These are phyloP conservation scores for Bryconaethiops microstoma DNA, from an alignment of 2,797 vertebrate genomes.

Conservation along the genomic window DNA sequence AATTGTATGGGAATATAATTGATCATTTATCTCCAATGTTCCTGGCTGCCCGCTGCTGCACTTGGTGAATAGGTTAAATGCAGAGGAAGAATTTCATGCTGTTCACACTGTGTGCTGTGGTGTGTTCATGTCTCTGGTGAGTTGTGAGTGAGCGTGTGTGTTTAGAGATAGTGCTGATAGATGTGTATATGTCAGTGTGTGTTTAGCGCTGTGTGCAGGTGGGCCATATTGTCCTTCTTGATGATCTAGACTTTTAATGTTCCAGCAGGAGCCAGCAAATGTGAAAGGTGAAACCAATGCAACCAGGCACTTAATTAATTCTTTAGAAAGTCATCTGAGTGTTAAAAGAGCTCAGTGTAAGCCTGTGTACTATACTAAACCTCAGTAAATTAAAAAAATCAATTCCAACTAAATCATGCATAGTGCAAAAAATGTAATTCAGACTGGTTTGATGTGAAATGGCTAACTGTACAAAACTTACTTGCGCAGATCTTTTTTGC, in stretches of 20 bases:
- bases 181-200: slow-evolving; percentile 44
- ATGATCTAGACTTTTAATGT: slow-evolving; percentile 13
- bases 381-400: neutral
- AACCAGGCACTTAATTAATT: slow-evolving; percentile 49
- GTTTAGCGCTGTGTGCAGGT: slow-evolving; percentile 22
- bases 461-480: no score
- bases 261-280: slow-evolving; percentile 18
- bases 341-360: slow-evolving; percentile 3
- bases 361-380: neutral
- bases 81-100: no score
- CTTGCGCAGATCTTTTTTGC: no score
- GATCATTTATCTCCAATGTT: no score
- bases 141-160: slow-evolving; percentile 36
- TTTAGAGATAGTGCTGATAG: slow-evolving; percentile 28
- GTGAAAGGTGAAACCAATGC: slow-evolving; percentile 47
- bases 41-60: no score
- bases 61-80: no score
- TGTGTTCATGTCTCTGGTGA: neutral
- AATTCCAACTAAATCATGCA: no score
- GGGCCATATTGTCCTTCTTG: neutral
- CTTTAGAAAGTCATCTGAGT: slow-evolving; percentile 48
- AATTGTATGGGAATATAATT: no score
- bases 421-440: no score
- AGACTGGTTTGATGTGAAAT: no score
- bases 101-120: no score